A percentile compares a stretch with the other conserved stretches of the same genome.
Evolutionary conservation across 2,888 invertebrate species (phyloP).

Genomic region (Drosophila silvestris): DNA sequence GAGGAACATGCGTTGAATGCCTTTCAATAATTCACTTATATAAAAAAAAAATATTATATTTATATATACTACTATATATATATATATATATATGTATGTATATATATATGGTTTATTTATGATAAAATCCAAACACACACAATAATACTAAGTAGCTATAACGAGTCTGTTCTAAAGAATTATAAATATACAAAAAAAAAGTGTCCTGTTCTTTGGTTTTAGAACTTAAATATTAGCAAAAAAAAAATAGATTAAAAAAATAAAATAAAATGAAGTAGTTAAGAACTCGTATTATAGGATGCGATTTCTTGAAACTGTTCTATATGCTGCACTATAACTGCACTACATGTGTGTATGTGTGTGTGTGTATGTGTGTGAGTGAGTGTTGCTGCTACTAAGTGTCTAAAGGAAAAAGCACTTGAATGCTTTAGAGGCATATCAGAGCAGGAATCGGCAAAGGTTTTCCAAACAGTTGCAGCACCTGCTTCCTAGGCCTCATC

Average conservation of each 20-base stretch:
- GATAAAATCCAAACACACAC: slow-evolving; percentile 66
- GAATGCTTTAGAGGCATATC: slow-evolving; percentile 1
- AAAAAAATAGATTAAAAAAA: slow-evolving; percentile 49
- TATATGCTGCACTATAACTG: slow-evolving; percentile 30
- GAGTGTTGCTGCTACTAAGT: slow-evolving; percentile 26
- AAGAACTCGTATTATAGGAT: slow-evolving; percentile 19
- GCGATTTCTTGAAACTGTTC: slow-evolving; percentile 28
- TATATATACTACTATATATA: slow-evolving; percentile 25
- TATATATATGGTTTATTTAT: slow-evolving; percentile 30
- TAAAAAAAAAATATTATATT: slow-evolving; percentile 54
- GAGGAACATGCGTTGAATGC: slow-evolving; percentile 82
- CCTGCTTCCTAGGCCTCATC: not conserved
- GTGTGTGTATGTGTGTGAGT: slow-evolving; percentile 7
- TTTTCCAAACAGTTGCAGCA: not conserved
- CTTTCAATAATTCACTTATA: slow-evolving; percentile 53
- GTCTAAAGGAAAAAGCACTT: slow-evolving; percentile 8
- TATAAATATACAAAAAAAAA: slow-evolving; percentile 59
- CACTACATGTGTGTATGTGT: slow-evolving; percentile 30
- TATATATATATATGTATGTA: slow-evolving; percentile 22
- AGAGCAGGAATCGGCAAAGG: not conserved
- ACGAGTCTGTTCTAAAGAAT: slow-evolving; percentile 56
- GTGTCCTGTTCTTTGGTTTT: slow-evolving; percentile 80
- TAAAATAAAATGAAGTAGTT: slow-evolving; percentile 27
- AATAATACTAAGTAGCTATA: slow-evolving; percentile 67
- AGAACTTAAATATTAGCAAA: slow-evolving; percentile 76